A percentile compares a stretch with the other conserved stretches of the same genome.
Evolutionary conservation across 2,888 invertebrate genomes (phyloP).

Genomic region (Sicus ferrugineus): DNA sequence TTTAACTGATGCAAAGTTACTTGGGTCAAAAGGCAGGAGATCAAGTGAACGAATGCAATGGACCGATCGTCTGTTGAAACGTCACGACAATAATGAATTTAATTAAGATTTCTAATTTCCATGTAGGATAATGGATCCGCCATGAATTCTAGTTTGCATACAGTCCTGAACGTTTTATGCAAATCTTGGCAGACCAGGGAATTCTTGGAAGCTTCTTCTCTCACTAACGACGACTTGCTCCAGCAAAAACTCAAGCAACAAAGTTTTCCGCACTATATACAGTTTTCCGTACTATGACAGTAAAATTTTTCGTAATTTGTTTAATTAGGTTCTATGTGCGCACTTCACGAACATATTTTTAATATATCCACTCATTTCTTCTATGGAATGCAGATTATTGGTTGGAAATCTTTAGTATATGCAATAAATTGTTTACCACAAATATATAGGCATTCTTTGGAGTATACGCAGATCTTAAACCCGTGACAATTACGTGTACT

Average conservation of each 20-base stretch:
- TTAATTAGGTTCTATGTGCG: slow-evolving; percentile 8
- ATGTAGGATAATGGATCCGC: too few relatives aligned
- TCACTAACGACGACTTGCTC: too few relatives aligned
- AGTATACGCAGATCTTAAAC: slow-evolving; percentile 11
- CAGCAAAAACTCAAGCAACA: too few relatives aligned
- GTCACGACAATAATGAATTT: too few relatives aligned
- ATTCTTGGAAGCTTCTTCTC: too few relatives aligned
- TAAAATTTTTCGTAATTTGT: slow-evolving; percentile 22
- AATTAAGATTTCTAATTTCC: too few relatives aligned
- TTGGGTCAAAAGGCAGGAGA: background rate
- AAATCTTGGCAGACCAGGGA: too few relatives aligned
- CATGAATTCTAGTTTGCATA: background rate
- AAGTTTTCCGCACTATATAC: too few relatives aligned
- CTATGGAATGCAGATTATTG: background rate
- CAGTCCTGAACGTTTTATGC: background rate
- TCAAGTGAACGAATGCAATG: background rate
- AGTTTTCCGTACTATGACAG: too few relatives aligned
- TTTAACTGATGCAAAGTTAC: background rate
- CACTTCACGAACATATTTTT: slow-evolving; percentile 11
- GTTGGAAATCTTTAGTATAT: background rate
- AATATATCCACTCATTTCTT: background rate
- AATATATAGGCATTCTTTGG: slow-evolving; percentile 21
- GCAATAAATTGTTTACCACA: slow-evolving; percentile 19
- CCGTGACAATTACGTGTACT: slow-evolving; percentile 31
- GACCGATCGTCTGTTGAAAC: background rate